Conservation (phyloP, 2,797 vertebrate species). For the Myotis pilosus region DNA sequence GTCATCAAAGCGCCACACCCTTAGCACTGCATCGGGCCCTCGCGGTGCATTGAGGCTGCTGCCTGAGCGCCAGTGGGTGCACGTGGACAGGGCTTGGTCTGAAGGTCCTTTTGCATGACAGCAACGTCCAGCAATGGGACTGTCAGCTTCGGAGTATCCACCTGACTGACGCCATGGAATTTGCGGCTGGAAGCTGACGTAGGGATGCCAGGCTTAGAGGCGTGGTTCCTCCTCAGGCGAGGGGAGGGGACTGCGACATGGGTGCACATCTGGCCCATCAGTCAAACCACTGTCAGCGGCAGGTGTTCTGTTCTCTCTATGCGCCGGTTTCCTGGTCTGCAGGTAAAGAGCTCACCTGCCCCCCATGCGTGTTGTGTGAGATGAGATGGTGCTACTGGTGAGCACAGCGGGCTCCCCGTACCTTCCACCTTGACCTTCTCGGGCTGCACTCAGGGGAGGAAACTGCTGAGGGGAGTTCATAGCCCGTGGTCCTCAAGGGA, state of each 20-base stretch:
- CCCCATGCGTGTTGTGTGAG: rapidly evolving
- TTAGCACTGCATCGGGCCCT: no score
- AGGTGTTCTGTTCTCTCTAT: no score
- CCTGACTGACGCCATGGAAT: background rate
- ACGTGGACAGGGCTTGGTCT: no score
- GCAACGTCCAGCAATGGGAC: background rate
- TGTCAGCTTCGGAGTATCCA: background rate
- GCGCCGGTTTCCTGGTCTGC: background rate
- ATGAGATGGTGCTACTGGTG: background rate
- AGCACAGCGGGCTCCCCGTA: background rate
- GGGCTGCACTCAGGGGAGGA: no score
- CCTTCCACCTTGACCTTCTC: no score
- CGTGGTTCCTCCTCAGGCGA: no score
- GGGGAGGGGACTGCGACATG: no score
- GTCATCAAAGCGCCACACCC: background rate
- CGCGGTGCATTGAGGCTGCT: rapidly evolving
- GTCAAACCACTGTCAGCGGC: rapidly evolving
- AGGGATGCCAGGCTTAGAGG: background rate
- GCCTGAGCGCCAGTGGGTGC: background rate
- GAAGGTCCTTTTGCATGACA: background rate
- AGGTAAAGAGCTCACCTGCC: background rate
- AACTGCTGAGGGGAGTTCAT: no score
- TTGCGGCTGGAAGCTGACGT: background rate
- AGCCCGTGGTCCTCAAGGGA: rapidly evolving
- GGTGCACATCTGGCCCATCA: rapidly evolving